A percentile compares a stretch with the other conserved stretches of the same genome.
These are phyloP conservation scores for Thinocorus orbignyianus DNA, from an alignment of 2,113 vertebrate genomes.

Conservation along the genomic window DNA sequence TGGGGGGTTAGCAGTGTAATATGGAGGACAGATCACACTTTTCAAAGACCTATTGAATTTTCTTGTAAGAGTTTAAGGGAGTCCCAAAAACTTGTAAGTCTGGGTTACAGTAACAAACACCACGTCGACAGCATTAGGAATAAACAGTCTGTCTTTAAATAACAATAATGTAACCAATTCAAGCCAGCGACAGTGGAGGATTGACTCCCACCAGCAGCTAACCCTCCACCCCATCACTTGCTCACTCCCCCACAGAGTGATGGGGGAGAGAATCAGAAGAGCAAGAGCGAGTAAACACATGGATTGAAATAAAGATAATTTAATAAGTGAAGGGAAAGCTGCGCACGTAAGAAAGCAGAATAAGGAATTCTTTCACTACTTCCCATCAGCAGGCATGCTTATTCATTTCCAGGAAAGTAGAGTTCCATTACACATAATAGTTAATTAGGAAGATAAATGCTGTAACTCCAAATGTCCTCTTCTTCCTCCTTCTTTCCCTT, in stretches of 20 bases:
- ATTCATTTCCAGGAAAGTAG: neutral
- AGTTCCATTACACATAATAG: neutral
- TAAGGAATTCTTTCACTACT: neutral
- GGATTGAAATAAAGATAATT: neutral
- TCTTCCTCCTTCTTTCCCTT: neutral
- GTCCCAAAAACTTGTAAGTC: neutral
- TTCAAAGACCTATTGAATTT: neutral
- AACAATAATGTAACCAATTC: neutral
- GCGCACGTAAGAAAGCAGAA: neutral
- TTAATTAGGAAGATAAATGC: neutral
- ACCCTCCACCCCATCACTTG: neutral
- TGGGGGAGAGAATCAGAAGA: neutral
- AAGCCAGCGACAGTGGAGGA: neutral
- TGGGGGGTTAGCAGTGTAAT: neutral
- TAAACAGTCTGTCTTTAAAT: neutral
- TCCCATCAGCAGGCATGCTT: neutral
- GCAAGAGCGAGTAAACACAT: neutral
- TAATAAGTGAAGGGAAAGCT: neutral
- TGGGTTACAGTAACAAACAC: neutral
- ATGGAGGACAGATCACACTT: neutral
- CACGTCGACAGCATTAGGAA: neutral
- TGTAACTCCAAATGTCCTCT: neutral
- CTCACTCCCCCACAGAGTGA: neutral
- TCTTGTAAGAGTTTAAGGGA: neutral
- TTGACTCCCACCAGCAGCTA: neutral